Percentiles rank a stretch among this genome's conserved stretches.
phyloP scores from a whole-genome alignment of 2,113 vertebrate species.

The Dendropsophus ebraccatus region DNA sequence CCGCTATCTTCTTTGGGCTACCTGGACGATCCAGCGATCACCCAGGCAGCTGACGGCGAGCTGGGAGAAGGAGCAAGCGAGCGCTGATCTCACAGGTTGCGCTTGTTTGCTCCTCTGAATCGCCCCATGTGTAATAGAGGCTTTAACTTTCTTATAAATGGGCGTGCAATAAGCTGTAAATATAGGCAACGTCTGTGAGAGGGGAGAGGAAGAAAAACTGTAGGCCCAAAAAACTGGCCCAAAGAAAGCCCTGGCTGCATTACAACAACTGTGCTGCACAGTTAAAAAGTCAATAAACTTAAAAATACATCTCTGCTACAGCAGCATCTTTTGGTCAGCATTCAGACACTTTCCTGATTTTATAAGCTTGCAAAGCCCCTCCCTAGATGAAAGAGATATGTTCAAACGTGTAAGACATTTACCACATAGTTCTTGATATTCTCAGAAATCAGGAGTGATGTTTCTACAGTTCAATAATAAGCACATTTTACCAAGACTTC shows the following conservation, averaged over 20 bases:
- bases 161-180: neutral
- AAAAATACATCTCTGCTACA: neutral
- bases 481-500: neutral
- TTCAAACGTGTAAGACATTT: neutral
- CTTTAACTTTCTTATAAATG: too few relatives aligned
- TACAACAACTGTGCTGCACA: neutral
- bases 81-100: too few relatives aligned
- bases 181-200: neutral
- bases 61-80: too few relatives aligned
- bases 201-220: neutral
- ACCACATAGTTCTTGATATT: neutral
- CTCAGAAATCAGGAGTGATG: neutral
- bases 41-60: too few relatives aligned
- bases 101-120: too few relatives aligned
- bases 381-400: neutral
- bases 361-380: neutral
- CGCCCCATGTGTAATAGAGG: too few relatives aligned
- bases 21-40: too few relatives aligned
- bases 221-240: neutral
- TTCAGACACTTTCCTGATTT: neutral
- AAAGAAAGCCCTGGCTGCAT: neutral
- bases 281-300: neutral
- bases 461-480: neutral
- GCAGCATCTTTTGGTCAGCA: neutral
- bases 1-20: too few relatives aligned